phyloP scores from a whole-genome alignment of 1,140 invertebrate species.

The Pectinophora gossypiella region DNA sequence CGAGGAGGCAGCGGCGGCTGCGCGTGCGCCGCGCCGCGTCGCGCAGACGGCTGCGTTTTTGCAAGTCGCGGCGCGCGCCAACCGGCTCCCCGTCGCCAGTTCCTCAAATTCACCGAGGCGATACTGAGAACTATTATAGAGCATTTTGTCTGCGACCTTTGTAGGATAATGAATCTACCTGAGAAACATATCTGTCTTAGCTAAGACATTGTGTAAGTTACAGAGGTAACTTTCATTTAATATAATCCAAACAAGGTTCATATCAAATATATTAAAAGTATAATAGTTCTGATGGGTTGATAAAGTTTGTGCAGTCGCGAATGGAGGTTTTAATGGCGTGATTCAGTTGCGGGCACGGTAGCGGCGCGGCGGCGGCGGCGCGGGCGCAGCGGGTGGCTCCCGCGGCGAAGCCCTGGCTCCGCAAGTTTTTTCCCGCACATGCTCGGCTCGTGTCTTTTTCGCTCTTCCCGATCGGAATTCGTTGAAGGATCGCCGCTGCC shows the following conservation, averaged over 20 bases:
- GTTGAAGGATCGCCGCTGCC: constrained; percentile 65
- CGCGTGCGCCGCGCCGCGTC: constrained; percentile 15
- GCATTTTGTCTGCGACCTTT: constrained; percentile 36
- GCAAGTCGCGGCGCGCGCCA: constrained; percentile 56
- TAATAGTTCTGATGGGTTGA: constrained; percentile 20
- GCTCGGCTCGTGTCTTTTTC: constrained; percentile 71
- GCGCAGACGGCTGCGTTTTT: constrained; percentile 56
- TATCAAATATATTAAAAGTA: no score
- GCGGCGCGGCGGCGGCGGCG: constrained; percentile 20
- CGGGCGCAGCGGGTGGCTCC: constrained; percentile 58
- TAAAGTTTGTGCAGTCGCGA: constrained; percentile 16
- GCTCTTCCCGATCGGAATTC: constrained; percentile 70
- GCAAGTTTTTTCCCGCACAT: constrained; percentile 62
- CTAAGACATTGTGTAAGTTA: no score
- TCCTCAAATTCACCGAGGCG: constrained; percentile 44
- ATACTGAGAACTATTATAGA: constrained; percentile 52
- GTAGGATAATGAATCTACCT: no score
- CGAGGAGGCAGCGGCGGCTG: constrained; percentile 5
- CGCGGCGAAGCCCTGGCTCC: constrained; percentile 45
- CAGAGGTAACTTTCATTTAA: no score
- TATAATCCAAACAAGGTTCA: no score
- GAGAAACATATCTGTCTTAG: no score
- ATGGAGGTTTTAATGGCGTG: constrained; percentile 35
- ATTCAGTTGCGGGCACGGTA: constrained; percentile 24
- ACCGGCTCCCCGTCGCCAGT: constrained; percentile 32